A percentile compares a stretch with the other conserved stretches of the same genome.
phyloP scores from a whole-genome alignment of 2,888 invertebrate genomes.

The Drosophila austrosaltans region DNA sequence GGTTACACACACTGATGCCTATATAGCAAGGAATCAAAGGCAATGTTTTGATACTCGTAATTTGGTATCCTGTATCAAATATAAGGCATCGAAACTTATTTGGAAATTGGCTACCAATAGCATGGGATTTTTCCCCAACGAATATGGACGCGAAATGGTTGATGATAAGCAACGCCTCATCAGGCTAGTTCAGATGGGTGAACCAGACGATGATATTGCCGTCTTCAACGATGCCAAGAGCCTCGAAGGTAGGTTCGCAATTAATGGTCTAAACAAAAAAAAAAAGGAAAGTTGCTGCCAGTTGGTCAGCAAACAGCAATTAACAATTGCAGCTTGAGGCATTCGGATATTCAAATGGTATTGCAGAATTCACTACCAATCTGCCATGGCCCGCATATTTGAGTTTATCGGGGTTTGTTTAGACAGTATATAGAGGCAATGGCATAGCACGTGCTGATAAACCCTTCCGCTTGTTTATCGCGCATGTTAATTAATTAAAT shows the following conservation, averaged over 20 bases:
- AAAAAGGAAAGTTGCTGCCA: conserved; percentile 13
- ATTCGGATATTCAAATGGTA: conserved; percentile 22
- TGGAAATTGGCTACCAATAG: conserved; percentile 81
- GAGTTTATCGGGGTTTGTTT: conserved; percentile 25
- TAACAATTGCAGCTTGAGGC: conserved; percentile 8
- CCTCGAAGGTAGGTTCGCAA: conserved; percentile 72
- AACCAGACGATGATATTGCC: conserved; percentile 73
- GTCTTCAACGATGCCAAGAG: conserved; percentile 79
- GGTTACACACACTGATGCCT: conserved; percentile 74
- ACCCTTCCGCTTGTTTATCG: conserved; percentile 59
- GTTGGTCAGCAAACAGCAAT: conserved; percentile 2
- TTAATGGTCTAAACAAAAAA: neutral
- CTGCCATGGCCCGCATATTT: conserved; percentile 2
- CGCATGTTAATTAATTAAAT: conserved; percentile 48
- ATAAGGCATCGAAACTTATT: conserved; percentile 78
- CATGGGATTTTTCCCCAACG: conserved; percentile 80
- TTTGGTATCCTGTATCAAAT: conserved; percentile 81
- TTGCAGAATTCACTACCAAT: conserved; percentile 6
- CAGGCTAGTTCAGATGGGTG: conserved; percentile 78
- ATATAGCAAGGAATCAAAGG: conserved; percentile 77
- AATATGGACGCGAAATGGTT: conserved; percentile 72
- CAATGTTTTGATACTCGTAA: conserved; percentile 78
- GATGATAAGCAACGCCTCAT: conserved; percentile 61
- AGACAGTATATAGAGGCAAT: conserved; percentile 23
- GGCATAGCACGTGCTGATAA: conserved; percentile 35